These are phyloP conservation scores for Drosophila paracracens DNA, from an alignment of 2,888 invertebrate species.

Conservation along the genomic window DNA sequence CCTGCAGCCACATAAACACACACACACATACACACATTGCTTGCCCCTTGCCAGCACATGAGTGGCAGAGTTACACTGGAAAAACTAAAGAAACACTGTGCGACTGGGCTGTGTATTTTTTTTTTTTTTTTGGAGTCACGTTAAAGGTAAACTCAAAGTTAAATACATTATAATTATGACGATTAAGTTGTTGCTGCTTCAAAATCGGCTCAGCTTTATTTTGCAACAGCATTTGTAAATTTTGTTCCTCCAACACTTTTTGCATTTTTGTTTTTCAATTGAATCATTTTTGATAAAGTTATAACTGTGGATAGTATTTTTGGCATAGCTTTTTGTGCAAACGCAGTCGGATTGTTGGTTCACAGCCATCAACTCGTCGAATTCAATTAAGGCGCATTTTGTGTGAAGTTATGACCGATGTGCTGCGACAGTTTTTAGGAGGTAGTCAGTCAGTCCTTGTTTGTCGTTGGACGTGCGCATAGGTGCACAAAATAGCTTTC, in stretches of 20 bases:
- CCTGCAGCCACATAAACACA: conserved; percentile 10
- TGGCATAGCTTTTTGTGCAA: neutral
- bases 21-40: neutral
- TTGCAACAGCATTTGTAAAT: neutral
- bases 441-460: neutral
- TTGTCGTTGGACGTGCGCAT: conserved; percentile 54
- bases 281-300: too few species aligned
- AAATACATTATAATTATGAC: neutral
- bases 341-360: neutral
- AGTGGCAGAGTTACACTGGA: conserved; percentile 12
- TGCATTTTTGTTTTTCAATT: neutral
- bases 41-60: conserved; percentile 27
- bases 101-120: neutral
- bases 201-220: too few species aligned
- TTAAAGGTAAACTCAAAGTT: neutral
- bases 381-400: conserved; percentile 1
- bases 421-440: conserved; percentile 10
- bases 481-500: conserved; percentile 59
- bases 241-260: neutral
- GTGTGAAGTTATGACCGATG: conserved; percentile 42
- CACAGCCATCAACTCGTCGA: neutral
- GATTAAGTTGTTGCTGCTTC: neutral
- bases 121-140: neutral
- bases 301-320: neutral
- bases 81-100: neutral